These are phyloP conservation scores for Scaptomyza hsui DNA, from an alignment of 1,140 invertebrate genomes.

Conservation along the genomic window DNA sequence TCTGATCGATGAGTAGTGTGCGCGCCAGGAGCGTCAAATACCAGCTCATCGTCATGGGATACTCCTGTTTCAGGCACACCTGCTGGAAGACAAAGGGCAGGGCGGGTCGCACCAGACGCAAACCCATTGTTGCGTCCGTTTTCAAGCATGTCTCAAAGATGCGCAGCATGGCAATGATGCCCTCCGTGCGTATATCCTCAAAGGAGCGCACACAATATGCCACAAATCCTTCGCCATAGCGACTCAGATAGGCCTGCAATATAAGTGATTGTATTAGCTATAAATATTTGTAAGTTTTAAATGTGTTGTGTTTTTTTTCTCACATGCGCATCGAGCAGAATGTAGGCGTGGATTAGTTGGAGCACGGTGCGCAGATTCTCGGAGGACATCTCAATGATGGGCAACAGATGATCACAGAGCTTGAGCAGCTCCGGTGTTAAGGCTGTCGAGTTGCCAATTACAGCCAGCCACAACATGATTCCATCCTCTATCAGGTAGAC, in stretches of 20 bases:
- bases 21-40: slow-evolving; percentile 91
- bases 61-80: slow-evolving; percentile 88
- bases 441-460: slow-evolving; percentile 90
- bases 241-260: slow-evolving; percentile 89
- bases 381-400: slow-evolving; percentile 91
- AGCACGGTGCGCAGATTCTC: slow-evolving; percentile 92
- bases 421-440: slow-evolving; percentile 88
- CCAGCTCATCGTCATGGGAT: slow-evolving; percentile 90
- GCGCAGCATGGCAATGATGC: slow-evolving; percentile 89
- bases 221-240: slow-evolving; percentile 88
- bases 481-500: slow-evolving; percentile 97
- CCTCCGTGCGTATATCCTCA: slow-evolving; percentile 91
- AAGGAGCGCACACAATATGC: slow-evolving; percentile 88
- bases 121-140: slow-evolving; percentile 87
- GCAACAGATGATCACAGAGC: slow-evolving; percentile 90
- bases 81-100: slow-evolving; percentile 87
- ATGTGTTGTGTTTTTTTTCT: slow-evolving; percentile 86
- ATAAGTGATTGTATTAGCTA: slow-evolving; percentile 86
- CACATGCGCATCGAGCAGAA: slow-evolving; percentile 90
- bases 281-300: slow-evolving; percentile 89
- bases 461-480: slow-evolving; percentile 93
- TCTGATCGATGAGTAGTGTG: slow-evolving; percentile 90
- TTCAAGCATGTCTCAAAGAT: slow-evolving; percentile 90
- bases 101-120: slow-evolving; percentile 88
- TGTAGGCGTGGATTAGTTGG: slow-evolving; percentile 92